phyloP scores from a whole-genome alignment of 2,797 vertebrate genomes.

The Phataginus tetradactyla region DNA sequence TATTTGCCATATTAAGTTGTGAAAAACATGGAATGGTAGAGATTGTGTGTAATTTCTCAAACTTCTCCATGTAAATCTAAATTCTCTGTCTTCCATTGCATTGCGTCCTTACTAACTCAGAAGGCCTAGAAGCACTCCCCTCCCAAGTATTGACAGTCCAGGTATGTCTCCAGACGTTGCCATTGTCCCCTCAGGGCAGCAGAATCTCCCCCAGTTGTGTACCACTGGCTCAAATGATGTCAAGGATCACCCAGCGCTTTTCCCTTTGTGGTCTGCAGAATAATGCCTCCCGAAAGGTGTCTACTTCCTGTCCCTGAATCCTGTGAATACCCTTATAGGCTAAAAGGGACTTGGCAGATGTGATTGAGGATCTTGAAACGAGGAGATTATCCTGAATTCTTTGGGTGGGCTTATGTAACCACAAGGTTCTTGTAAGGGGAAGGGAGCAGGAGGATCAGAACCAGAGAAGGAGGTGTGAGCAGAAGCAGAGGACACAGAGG shows the following conservation, averaged over 20 bases:
- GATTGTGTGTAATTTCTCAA: not conserved
- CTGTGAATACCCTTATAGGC: not conserved
- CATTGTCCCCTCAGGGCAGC: not conserved
- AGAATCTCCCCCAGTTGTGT: not conserved
- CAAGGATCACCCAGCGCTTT: not conserved
- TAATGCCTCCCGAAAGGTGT: not conserved
- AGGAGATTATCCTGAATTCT: not conserved
- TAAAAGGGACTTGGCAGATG: not conserved
- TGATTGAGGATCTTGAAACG: not conserved
- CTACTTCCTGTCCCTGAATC: not conserved
- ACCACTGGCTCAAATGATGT: not conserved
- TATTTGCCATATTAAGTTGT: not conserved
- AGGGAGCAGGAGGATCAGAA: not conserved
- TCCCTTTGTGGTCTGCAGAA: not conserved
- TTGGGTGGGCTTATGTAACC: not conserved
- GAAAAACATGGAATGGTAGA: conserved; percentile 26
- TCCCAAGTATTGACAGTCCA: not conserved
- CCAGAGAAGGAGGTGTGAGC: not conserved
- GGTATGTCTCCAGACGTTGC: not conserved
- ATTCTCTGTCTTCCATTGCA: not conserved
- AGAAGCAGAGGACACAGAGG: not conserved
- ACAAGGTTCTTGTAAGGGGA: not conserved
- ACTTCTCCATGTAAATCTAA: not conserved
- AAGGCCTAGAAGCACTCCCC: not conserved
- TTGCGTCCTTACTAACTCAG: not conserved